Conservation (phyloP, 1,140 invertebrate species). For the Uloborus diversus region DNA sequence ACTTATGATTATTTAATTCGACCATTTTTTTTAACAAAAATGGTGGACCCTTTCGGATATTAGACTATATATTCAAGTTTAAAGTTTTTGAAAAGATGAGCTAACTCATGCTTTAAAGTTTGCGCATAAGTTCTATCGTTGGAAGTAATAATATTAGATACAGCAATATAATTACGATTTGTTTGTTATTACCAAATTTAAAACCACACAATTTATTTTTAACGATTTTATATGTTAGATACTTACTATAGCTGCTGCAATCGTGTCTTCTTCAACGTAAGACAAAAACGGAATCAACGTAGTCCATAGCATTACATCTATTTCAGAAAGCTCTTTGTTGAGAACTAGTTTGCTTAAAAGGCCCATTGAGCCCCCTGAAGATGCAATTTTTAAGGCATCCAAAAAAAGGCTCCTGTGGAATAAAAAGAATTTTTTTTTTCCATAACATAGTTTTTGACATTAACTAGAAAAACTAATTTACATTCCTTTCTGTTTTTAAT, state of each 20-base stretch:
- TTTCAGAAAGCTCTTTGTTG: constrained; percentile 10
- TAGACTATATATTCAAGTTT: too few relatives aligned
- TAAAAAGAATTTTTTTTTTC: not conserved
- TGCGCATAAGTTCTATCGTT: too few relatives aligned
- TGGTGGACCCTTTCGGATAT: too few relatives aligned
- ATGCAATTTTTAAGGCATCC: constrained; percentile 26
- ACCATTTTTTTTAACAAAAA: too few relatives aligned
- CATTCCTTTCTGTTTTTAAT: too few relatives aligned
- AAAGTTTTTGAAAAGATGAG: too few relatives aligned
- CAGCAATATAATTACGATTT: not conserved
- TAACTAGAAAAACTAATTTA: too few relatives aligned
- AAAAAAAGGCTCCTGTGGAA: constrained; percentile 15
- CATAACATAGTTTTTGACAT: too few relatives aligned
- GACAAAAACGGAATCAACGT: constrained; percentile 29
- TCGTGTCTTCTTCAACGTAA: constrained; percentile 33
- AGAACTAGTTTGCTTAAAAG: constrained; percentile 25
- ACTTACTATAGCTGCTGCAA: constrained; percentile 32
- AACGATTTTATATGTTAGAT: not conserved
- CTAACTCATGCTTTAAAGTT: too few relatives aligned
- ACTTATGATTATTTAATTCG: too few relatives aligned
- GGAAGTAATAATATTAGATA: too few relatives aligned
- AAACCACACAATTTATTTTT: not conserved
- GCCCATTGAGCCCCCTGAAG: constrained; percentile 29
- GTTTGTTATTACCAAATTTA: not conserved
- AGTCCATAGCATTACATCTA: constrained; percentile 19